These are phyloP conservation scores for Pipistrellus pipistrellus DNA, from an alignment of 2,797 vertebrate genomes.

Conservation along the genomic window DNA sequence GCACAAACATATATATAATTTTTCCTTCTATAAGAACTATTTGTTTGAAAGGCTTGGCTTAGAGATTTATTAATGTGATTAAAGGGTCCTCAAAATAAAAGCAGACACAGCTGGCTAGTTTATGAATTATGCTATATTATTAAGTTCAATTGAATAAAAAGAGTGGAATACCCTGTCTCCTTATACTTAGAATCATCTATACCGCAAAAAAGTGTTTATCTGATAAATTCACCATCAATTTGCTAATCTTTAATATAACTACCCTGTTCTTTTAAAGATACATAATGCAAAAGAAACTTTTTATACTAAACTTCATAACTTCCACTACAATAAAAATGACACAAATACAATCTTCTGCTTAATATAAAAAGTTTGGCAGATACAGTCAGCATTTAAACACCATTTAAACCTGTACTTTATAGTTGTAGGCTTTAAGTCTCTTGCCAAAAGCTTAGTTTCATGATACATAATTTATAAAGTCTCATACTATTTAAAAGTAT, in stretches of 20 bases:
- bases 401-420: constrained; percentile 83
- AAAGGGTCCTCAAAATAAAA: constrained; percentile 85
- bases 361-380: constrained; percentile 84
- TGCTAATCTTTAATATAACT: constrained; percentile 80
- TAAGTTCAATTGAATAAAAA: constrained; percentile 83
- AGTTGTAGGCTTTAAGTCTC: constrained; percentile 85
- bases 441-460: constrained; percentile 84
- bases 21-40: constrained; percentile 73
- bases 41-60: constrained; percentile 81
- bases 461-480: constrained; percentile 84
- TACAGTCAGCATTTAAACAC: constrained; percentile 79
- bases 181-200: constrained; percentile 80
- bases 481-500: constrained; percentile 80
- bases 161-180: constrained; percentile 88
- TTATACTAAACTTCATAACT: constrained; percentile 74
- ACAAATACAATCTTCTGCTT: constrained; percentile 80
- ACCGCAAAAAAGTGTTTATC: constrained; percentile 75
- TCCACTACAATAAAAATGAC: constrained; percentile 82
- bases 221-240: constrained; percentile 81
- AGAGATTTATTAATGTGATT: constrained; percentile 80
- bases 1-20: constrained; percentile 38
- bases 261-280: constrained; percentile 86
- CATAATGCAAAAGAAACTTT: constrained; percentile 59
- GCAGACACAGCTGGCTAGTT: constrained; percentile 88
- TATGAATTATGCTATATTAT: constrained; percentile 79